Conservation (phyloP, 2,797 vertebrate species). For the Crocodylus rhombifer region DNA sequence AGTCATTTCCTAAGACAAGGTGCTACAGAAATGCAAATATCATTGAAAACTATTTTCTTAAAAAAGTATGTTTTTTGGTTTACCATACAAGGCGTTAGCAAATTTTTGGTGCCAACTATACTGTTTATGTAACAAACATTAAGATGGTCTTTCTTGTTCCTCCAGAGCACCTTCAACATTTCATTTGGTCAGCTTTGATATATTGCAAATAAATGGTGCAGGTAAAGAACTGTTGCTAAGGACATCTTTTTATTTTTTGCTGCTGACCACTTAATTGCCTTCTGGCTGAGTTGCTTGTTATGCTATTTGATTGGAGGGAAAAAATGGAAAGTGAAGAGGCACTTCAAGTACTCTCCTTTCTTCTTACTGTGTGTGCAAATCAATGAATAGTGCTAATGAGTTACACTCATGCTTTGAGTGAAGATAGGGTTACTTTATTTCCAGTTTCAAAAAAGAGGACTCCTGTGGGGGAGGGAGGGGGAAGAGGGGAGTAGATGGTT, state of each 20-base stretch:
- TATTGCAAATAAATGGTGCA: slow-evolving; percentile 42
- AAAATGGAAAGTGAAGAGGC: background rate
- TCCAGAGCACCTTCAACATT: slow-evolving; percentile 36
- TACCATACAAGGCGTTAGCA: background rate
- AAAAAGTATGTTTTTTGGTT: background rate
- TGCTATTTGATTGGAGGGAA: background rate
- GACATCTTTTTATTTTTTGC: background rate
- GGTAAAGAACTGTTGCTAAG: slow-evolving; percentile 37
- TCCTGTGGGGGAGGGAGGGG: too few species aligned
- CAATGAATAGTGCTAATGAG: background rate
- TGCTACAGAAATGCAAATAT: background rate
- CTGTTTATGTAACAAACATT: slow-evolving; percentile 29
- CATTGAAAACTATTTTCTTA: background rate
- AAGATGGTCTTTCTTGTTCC: slow-evolving; percentile 40
- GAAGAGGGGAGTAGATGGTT: too few species aligned
- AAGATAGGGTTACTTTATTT: background rate
- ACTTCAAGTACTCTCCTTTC: background rate
- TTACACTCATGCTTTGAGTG: background rate
- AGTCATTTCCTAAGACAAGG: background rate
- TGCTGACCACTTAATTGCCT: slow-evolving; percentile 4
- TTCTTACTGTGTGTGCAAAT: background rate
- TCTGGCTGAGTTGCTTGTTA: background rate
- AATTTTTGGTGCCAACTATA: slow-evolving; percentile 31
- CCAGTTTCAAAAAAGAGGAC: too few species aligned
- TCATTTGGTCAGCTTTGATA: slow-evolving; percentile 48